Percentiles rank a stretch among this genome's conserved stretches.
phyloP scores from a whole-genome alignment of 2,113 vertebrate species.

The Erythrolamprus reginae region DNA sequence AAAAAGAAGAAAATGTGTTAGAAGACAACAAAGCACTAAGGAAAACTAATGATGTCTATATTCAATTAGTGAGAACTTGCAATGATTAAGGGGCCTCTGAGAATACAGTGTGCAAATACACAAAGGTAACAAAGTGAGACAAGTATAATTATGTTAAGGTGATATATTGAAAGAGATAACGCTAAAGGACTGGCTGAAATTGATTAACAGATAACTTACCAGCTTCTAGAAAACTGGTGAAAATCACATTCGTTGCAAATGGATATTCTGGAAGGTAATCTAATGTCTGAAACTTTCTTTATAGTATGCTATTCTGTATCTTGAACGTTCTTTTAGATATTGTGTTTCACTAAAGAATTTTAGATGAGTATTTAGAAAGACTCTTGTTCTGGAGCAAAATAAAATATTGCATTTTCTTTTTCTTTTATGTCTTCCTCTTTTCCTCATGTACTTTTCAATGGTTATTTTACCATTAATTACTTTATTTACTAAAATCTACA shows the following conservation, averaged over 20 bases:
- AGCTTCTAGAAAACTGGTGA: not conserved
- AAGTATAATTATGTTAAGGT: slow-evolving; percentile 20
- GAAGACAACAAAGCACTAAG: not conserved
- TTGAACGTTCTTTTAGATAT: slow-evolving; percentile 3
- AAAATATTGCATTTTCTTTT: not conserved
- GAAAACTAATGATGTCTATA: slow-evolving; percentile 6
- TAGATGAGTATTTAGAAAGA: not conserved
- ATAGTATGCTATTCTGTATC: not conserved
- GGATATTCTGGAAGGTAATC: not conserved
- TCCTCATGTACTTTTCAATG: not conserved
- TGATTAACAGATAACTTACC: slow-evolving; percentile 11
- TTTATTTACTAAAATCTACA: not conserved
- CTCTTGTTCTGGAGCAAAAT: not conserved
- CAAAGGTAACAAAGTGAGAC: slow-evolving; percentile 22
- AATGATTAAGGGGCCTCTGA: slow-evolving; percentile 24
- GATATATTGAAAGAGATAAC: not conserved
- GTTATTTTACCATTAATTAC: not conserved
- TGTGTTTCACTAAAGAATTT: not conserved
- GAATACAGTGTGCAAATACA: slow-evolving; percentile 19
- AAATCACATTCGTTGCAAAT: slow-evolving; percentile 21
- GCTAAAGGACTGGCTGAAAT: slow-evolving; percentile 4
- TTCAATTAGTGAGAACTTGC: slow-evolving; percentile 33
- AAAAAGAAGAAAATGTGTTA: not conserved
- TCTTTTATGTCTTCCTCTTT: not conserved
- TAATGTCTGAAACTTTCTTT: not conserved